These are phyloP conservation scores for Leptopilina drosophilae DNA, from an alignment of 2,888 invertebrate species.

Conservation along the genomic window DNA sequence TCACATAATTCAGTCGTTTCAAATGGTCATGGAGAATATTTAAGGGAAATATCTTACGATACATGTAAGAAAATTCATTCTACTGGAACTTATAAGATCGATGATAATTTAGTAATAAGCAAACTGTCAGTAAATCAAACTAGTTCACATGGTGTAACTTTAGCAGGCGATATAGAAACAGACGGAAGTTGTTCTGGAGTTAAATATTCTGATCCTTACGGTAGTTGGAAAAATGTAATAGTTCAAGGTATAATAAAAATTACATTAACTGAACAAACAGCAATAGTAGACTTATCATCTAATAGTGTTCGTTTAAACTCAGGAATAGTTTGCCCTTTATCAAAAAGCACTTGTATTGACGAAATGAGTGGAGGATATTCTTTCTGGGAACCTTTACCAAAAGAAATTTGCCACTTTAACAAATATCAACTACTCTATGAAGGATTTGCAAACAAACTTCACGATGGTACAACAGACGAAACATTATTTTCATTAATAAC, in stretches of 20 bases:
- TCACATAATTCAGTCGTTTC: constrained; percentile 44
- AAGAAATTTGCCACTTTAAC: no score
- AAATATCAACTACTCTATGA: no score
- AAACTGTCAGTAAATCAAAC: not conserved
- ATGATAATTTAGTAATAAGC: not conserved
- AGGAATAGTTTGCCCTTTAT: constrained; percentile 46
- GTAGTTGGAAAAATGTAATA: not conserved
- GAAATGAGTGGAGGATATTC: no score
- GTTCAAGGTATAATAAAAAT: not conserved
- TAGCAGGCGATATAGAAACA: not conserved
- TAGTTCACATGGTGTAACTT: not conserved
- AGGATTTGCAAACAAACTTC: no score
- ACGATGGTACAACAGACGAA: no score
- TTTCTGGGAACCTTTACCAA: no score
- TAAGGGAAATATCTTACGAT: constrained; percentile 29
- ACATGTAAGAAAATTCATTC: not conserved
- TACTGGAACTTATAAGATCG: not conserved
- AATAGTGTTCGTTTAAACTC: constrained; percentile 30
- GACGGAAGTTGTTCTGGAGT: not conserved
- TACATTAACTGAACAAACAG: not conserved
- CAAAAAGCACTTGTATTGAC: not conserved
- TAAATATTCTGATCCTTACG: not conserved
- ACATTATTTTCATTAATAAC: no score
- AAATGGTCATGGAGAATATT: constrained; percentile 48
- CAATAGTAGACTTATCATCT: not conserved